Evolutionary conservation across 1,140 invertebrate species (phyloP).

Genomic region (Mercenaria mercenaria): DNA sequence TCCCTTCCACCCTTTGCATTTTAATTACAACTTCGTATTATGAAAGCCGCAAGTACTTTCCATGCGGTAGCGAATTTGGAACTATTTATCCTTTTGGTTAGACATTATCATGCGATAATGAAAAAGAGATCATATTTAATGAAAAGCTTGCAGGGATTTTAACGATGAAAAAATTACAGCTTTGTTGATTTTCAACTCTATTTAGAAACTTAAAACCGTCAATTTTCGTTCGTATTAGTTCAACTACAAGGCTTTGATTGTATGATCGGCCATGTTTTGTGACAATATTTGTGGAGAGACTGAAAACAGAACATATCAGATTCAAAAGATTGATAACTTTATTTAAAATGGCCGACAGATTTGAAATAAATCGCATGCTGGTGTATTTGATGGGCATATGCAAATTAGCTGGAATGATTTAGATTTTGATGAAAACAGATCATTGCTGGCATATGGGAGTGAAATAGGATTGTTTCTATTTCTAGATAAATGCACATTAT

Average conservation of each 20-base stretch:
- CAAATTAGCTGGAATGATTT: conserved; percentile 1
- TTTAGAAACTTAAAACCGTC: conserved; percentile 53
- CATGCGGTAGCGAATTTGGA: background rate
- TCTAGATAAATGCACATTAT: too few relatives aligned
- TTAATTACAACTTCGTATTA: conserved; percentile 14
- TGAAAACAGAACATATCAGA: conserved; percentile 22
- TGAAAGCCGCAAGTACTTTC: background rate
- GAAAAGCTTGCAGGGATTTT: conserved; percentile 47
- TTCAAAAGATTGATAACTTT: conserved; percentile 53
- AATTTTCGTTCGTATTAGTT: conserved; percentile 58
- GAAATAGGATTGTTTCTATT: too few relatives aligned
- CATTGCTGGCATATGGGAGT: too few relatives aligned
- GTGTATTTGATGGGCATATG: conserved; percentile 23
- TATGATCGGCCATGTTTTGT: conserved; percentile 39
- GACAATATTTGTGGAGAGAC: conserved; percentile 50
- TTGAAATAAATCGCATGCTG: conserved; percentile 40
- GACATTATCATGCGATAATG: conserved; percentile 58
- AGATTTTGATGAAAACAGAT: too few relatives aligned
- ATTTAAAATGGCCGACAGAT: conserved; percentile 50
- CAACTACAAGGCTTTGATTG: conserved; percentile 43
- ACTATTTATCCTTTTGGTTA: conserved; percentile 42
- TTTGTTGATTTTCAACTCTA: conserved; percentile 28
- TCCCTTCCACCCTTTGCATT: conserved; percentile 39
- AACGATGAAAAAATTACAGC: conserved; percentile 48
- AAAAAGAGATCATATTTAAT: conserved; percentile 58